Base-by-base conservation (phyloP, 1,140 invertebrate species). In the Hycleus cichorii region DNA sequence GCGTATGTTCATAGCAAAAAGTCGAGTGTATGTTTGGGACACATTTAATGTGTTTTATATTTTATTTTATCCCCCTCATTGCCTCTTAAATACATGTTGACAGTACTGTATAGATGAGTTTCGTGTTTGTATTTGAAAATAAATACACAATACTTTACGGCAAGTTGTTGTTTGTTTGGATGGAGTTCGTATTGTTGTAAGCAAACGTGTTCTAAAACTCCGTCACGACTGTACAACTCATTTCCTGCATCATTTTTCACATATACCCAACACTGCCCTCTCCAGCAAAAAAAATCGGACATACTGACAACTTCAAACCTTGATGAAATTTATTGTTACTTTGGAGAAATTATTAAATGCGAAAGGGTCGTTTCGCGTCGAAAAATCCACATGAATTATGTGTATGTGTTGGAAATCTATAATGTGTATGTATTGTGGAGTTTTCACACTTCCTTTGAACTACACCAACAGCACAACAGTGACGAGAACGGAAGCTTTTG, bases 371-470 rank as follows among this genome's bases (percentile, higher is more conserved):
- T 39, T 43, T 18, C 18, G 18, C 6, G 50, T 27, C 50, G 51
- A 53, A 53, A 53, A 45, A 52, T 32, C 44, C 51, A 45, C 42
- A 45, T 53, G 51, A 52, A 44, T 44, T 53, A 7, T 32, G 32
- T 53, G 51, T 45, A 24, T 53, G 42, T 53, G 51, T 53, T 40
- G 46, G 45, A 53, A 53, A 42, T 46, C 51, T 53, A 42, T 53
- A 42, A 12, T 27, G 51, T 52, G 32, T 7, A 7, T 32, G 32
- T 32, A 32, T 32, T 32, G 32, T 32, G 7, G 4, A 32, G 32
- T 32, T 32, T 53, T 53, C 46, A 53, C 51, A 53, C 51, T 53
- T 53, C 51, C 51, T 53, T 53, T 53, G 51, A 53, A 46, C 51
- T 32, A 32, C 2, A 0, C 7, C 32, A 7, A 7, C 32, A 32